Percentiles rank a stretch among this genome's conserved stretches.
Conservation (phyloP, 2,113 vertebrate genomes). For the Arenaria interpres region DNA sequence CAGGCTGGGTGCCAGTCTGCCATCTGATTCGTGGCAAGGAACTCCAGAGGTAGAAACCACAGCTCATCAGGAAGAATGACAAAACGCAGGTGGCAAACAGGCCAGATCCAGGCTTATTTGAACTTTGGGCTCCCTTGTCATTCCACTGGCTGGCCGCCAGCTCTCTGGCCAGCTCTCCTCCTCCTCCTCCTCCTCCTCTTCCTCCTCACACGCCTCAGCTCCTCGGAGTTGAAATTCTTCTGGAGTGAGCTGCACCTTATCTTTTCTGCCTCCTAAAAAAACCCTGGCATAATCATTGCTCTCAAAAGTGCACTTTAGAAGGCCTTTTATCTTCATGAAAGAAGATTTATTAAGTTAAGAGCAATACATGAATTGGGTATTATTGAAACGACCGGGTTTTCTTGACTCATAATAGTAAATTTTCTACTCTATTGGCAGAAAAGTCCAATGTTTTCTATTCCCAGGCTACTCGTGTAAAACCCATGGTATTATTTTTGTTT, state of each 20-base stretch:
- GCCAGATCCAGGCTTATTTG: background rate
- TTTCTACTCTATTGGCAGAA: background rate
- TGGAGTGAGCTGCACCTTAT: background rate
- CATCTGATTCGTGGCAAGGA: background rate
- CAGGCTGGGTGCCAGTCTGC: background rate
- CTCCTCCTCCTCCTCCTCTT: background rate
- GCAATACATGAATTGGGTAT: background rate
- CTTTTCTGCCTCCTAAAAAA: background rate
- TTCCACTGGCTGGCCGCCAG: background rate
- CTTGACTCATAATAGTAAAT: constrained; percentile 31
- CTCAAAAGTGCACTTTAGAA: constrained; percentile 31
- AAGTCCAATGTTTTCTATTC: background rate
- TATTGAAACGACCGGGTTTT: constrained; percentile 3
- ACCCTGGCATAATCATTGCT: background rate
- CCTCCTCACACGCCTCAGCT: fast-evolving
- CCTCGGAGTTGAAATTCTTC: background rate
- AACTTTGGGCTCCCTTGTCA: background rate
- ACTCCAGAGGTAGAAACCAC: background rate
- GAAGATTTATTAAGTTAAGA: constrained; percentile 36
- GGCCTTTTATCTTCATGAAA: constrained; percentile 50
- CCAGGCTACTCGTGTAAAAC: background rate
- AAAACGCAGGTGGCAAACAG: background rate
- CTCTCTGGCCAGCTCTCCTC: background rate
- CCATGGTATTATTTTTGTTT: background rate
- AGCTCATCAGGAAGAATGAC: background rate